Base-by-base conservation (phyloP, 2,888 invertebrate genomes). In the Heliconius hortense region DNA sequence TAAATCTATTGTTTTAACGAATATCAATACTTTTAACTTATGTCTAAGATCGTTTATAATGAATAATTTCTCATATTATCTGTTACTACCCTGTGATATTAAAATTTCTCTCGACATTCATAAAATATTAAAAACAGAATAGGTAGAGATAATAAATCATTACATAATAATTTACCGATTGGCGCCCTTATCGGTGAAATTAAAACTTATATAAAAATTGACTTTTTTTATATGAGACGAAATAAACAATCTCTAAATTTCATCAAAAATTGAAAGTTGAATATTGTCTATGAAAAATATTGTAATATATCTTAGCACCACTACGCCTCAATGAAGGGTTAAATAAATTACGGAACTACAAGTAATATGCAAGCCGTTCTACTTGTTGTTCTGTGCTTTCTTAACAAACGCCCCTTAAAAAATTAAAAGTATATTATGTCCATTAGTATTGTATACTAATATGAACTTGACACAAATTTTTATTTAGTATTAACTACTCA, bases 201-300 rank as follows among this genome's bases (percentile, higher is more conserved):
- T 82, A 80, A 78, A 84, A 85, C 75, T 82, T 56, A 70, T 63
- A 62, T 86, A 84, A 79, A 88, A 93, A 92, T 93, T 92, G 92
- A 93, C 92, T 83, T 79, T 84, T 92, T 83, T 79, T 84, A 78
- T 84, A 77, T 84, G 85, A 88, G 88, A 89, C 83, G 87, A 87
- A 86, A 83, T 78, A 82, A 84, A 83, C 87, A 88, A 88, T 89
- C 90, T 88, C 87, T 89, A 90, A 91, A 91, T 75, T 82, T 84
- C 84, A 86, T 90, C 85, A 83, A 89, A 92, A 90, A 84, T 90
- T 86, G 82, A 90, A 91, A 90, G 89, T 89, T 90, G 81, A 90
- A 89, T 89, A 91, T 90, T 90, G 86, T 90, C 89, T 92, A 91
- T 89, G 87, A 90, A 92, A 91, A 90, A 93, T 93, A 92, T 89